Conservation (phyloP, 2,888 invertebrate genomes). For the Tyria jacobaeae region DNA sequence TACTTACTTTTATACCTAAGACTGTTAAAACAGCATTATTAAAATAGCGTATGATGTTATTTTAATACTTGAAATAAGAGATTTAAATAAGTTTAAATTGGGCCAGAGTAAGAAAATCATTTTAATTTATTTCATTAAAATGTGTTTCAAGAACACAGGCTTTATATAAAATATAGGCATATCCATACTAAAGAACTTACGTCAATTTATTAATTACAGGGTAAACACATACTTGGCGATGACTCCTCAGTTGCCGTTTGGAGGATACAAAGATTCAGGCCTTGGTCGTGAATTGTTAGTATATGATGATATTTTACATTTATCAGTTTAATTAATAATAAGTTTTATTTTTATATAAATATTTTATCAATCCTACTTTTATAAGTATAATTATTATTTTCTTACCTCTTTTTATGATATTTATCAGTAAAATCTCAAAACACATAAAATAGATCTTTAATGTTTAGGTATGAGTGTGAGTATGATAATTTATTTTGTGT, state of each 20-base stretch:
- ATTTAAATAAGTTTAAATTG: background rate
- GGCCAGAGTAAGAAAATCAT: background rate
- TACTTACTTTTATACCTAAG: background rate
- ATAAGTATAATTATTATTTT: too few species aligned
- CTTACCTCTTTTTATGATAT: background rate
- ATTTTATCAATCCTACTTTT: too few species aligned
- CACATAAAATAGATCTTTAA: background rate
- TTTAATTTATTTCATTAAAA: too few species aligned
- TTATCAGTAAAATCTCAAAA: background rate
- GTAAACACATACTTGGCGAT: slow-evolving; percentile 87
- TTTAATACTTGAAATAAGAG: background rate
- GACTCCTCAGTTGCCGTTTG: slow-evolving; percentile 91
- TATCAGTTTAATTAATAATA: too few species aligned
- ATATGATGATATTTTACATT: background rate
- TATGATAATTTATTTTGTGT: too few species aligned
- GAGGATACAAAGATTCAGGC: slow-evolving; percentile 94
- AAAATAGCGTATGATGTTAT: background rate
- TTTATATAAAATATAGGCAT: background rate
- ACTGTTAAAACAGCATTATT: background rate
- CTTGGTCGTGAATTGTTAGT: slow-evolving; percentile 86
- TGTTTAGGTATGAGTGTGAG: too few species aligned
- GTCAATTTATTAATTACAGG: slow-evolving; percentile 49
- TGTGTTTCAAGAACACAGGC: background rate
- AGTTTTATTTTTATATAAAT: too few species aligned
- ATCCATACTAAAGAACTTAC: too few species aligned